Conservation (phyloP, 2,797 vertebrate species). For the Mormyrops boulengeri region DNA sequence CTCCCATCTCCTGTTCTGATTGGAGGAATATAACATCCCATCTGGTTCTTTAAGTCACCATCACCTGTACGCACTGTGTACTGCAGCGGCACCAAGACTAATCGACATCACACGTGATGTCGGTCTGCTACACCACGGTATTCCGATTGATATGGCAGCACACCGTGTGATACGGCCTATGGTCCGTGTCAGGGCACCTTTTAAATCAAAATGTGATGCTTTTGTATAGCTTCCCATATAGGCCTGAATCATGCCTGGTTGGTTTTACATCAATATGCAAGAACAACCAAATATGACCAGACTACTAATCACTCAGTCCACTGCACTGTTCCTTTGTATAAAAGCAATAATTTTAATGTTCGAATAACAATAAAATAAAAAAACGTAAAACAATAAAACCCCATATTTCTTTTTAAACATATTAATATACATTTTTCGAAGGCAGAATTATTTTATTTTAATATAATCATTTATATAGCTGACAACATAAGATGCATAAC, state of each 20-base stretch:
- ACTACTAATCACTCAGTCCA: background rate
- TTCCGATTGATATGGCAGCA: background rate
- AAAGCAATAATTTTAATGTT: background rate
- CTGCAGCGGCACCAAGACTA: background rate
- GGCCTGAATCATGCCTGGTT: background rate
- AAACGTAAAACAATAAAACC: background rate
- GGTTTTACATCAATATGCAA: background rate
- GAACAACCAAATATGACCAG: background rate
- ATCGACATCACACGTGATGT: background rate
- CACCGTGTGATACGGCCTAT: background rate
- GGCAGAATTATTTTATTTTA: background rate
- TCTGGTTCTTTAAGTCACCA: background rate
- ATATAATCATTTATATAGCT: background rate
- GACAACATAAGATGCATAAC: background rate
- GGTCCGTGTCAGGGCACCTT: background rate
- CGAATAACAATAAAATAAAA: background rate
- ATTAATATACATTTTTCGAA: background rate
- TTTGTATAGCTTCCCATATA: background rate
- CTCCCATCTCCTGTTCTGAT: background rate
- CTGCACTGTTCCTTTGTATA: background rate
- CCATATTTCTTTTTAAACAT: background rate
- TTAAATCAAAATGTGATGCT: background rate
- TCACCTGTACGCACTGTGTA: background rate
- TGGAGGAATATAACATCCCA: background rate
- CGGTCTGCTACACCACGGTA: background rate